Evolutionary conservation across 2,888 invertebrate species (phyloP).

Genomic region (Platerodrilus igneus): DNA sequence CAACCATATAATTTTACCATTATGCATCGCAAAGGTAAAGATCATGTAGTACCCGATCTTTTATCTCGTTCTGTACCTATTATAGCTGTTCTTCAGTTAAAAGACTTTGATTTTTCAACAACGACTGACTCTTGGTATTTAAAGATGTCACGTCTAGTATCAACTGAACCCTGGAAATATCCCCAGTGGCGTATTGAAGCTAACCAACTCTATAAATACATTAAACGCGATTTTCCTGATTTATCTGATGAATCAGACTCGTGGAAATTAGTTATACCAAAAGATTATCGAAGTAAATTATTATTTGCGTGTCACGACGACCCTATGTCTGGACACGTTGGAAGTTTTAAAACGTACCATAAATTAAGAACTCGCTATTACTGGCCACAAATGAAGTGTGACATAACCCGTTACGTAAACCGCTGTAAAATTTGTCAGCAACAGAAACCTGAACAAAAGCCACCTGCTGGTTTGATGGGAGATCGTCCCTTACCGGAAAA

Average conservation of each 20-base stretch:
- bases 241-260: constrained; percentile 3
- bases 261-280: constrained; percentile 20
- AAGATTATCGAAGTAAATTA: constrained; percentile 10
- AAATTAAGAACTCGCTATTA: constrained; percentile 24
- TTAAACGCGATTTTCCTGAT: constrained; percentile 8
- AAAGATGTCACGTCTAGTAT: constrained; percentile 1
- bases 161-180: constrained; percentile 16
- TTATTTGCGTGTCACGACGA: constrained; percentile 14
- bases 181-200: constrained; percentile 20
- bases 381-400: constrained; percentile 31
- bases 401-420: constrained; percentile 10
- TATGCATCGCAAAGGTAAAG: constrained; percentile 21
- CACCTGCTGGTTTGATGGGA: constrained; percentile 14
- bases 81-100: background rate
- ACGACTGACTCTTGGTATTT: constrained; percentile 1
- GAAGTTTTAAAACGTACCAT: constrained; percentile 27
- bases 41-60: constrained; percentile 25
- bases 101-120: background rate
- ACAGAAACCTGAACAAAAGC: constrained; percentile 23
- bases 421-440: constrained; percentile 13
- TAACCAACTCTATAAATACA: constrained; percentile 20
- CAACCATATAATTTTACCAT: constrained; percentile 26
- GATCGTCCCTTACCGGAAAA: constrained; percentile 7
- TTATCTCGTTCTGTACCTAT: constrained; percentile 20
- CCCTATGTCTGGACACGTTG: constrained; percentile 28